Evolutionary conservation across 2,797 vertebrate species (phyloP).

Genomic region (Galaxias olidus): DNA sequence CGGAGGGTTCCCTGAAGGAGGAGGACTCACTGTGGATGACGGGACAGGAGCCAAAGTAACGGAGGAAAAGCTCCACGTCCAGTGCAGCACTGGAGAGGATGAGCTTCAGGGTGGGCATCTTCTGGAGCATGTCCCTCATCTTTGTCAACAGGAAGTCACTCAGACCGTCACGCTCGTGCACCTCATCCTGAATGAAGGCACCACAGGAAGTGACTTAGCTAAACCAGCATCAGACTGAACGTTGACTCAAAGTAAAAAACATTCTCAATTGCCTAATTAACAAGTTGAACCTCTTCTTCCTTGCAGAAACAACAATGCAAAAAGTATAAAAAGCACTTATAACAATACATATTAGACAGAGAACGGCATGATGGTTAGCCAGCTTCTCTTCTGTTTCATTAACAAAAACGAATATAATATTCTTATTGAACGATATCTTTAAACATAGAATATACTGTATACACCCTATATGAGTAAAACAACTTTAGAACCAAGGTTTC

Average conservation of each 20-base stretch:
- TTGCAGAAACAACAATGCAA: no score
- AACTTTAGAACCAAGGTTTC: no score
- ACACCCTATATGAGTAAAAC: no score
- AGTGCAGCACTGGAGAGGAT: slow-evolving; percentile 93
- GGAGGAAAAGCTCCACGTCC: slow-evolving; percentile 86
- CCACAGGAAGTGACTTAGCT: slow-evolving; percentile 12
- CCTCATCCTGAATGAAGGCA: slow-evolving; percentile 83
- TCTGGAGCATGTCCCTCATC: slow-evolving; percentile 85
- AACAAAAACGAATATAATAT: no score
- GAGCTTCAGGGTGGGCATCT: slow-evolving; percentile 82
- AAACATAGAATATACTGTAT: no score
- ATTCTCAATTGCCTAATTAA: not conserved
- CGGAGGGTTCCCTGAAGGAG: not conserved
- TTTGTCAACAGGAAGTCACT: slow-evolving; percentile 95
- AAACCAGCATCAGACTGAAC: no score
- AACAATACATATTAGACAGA: no score
- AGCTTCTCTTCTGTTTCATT: no score
- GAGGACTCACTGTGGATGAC: slow-evolving; percentile 85
- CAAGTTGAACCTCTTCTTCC: no score
- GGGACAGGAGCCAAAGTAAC: slow-evolving; percentile 90
- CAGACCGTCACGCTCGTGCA: slow-evolving; percentile 93
- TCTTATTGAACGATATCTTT: no score
- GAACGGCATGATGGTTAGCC: no score
- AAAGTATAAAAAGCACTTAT: no score
- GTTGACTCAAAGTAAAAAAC: not conserved